A percentile compares a stretch with the other conserved stretches of the same genome.
phyloP scores from a whole-genome alignment of 2,888 invertebrate genomes.

The Augiades crinisus region DNA sequence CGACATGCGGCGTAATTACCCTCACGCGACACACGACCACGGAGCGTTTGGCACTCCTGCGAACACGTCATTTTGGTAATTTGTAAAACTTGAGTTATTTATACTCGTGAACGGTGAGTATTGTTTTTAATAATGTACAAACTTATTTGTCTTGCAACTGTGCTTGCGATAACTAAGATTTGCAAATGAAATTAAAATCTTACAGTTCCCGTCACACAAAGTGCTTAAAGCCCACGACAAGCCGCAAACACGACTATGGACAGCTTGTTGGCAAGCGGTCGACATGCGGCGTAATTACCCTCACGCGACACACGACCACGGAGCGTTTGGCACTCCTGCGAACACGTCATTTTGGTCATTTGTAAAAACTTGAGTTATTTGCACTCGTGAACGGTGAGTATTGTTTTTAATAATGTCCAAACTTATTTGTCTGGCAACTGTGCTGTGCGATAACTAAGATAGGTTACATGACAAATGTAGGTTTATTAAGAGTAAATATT shows the following conservation, averaged over 20 bases:
- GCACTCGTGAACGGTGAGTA: too few relatives aligned
- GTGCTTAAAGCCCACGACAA: not conserved
- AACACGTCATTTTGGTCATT: not conserved
- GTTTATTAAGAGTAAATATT: too few relatives aligned
- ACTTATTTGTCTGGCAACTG: too few relatives aligned
- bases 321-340: not conserved
- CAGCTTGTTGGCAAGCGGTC: not conserved
- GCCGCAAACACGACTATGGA: not conserved
- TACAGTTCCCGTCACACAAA: too few relatives aligned
- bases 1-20: not conserved
- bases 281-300: not conserved
- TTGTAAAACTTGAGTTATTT: not conserved
- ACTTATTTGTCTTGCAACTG: too few relatives aligned
- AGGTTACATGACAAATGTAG: too few relatives aligned
- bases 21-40: not conserved
- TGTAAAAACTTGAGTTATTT: not conserved
- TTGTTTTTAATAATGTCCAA: too few relatives aligned
- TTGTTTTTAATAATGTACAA: too few relatives aligned
- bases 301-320: not conserved
- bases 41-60: not conserved
- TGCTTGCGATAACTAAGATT: too few relatives aligned
- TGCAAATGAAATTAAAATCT: too few relatives aligned
- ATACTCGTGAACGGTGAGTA: too few relatives aligned
- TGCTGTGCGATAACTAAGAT: too few relatives aligned
- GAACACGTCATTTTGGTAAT: not conserved